Conservation (phyloP, 2,888 invertebrate genomes). For the Athripsodes cinereus region DNA sequence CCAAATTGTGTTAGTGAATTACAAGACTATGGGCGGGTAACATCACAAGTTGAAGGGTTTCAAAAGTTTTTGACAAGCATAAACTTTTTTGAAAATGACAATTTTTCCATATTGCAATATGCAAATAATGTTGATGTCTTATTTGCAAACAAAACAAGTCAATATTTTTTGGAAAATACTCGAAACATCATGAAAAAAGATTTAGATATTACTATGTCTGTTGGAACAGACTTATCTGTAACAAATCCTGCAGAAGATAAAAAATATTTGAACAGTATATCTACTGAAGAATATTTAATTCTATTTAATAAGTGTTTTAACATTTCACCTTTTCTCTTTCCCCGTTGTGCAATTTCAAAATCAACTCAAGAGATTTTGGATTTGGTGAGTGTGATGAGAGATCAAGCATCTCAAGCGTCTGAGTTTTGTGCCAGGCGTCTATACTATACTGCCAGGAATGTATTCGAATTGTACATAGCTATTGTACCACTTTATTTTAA, state of each 20-base stretch:
- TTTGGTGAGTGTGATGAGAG: conserved; percentile 58
- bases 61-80: conserved; percentile 56
- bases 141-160: conserved; percentile 71
- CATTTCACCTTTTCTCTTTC: conserved; percentile 45
- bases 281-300: conserved; percentile 38
- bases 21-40: conserved; percentile 56
- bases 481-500: conserved; percentile 77
- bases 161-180: conserved; percentile 63
- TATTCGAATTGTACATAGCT: conserved; percentile 71
- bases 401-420: conserved; percentile 57
- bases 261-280: background rate
- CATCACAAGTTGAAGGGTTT: conserved; percentile 58
- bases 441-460: conserved; percentile 62
- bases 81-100: conserved; percentile 52
- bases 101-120: conserved; percentile 59
- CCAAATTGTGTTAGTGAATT: conserved; percentile 70
- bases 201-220: conserved; percentile 63
- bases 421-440: conserved; percentile 59
- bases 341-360: conserved; percentile 55
- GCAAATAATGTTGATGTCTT: conserved; percentile 67
- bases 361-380: conserved; percentile 58
- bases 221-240: conserved; percentile 40
- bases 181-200: conserved; percentile 72
- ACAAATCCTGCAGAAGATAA: background rate
- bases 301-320: conserved; percentile 43